These are phyloP conservation scores for Anneissia japonica DNA, from an alignment of 35 echinoderm and acorn worm species.

Conservation along the genomic window DNA sequence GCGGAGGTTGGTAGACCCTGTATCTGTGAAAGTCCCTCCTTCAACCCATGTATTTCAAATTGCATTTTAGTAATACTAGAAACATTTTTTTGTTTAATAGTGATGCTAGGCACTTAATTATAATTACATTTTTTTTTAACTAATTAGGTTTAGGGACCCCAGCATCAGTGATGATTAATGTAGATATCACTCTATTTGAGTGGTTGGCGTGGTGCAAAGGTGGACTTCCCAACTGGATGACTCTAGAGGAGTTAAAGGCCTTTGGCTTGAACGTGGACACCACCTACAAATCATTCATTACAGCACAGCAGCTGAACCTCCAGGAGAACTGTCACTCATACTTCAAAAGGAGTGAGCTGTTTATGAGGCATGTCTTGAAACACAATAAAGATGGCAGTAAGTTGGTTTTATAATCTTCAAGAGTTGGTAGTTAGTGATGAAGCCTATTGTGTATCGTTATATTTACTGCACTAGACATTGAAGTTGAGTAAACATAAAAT, in stretches of 20 bases:
- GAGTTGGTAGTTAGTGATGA: no score
- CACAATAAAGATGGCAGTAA: conserved; percentile 75
- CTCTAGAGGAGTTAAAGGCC: conserved; percentile 53
- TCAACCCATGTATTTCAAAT: no score
- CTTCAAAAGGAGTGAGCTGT: conserved; percentile 74
- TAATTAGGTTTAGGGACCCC: conserved; percentile 68
- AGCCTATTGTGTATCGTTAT: no score
- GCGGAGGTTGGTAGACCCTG: no score
- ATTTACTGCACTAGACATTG: no score
- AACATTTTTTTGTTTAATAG: no score
- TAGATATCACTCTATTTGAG: conserved; percentile 82
- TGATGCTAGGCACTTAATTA: no score
- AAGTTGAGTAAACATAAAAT: no score
- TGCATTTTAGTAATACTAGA: no score
- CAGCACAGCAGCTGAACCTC: conserved; percentile 44
- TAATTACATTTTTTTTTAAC: conserved; percentile 9
- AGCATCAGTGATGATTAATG: conserved; percentile 49
- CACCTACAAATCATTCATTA: conserved; percentile 67
- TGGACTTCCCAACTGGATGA: conserved; percentile 79
- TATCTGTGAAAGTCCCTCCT: no score
- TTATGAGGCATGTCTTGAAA: conserved; percentile 64
- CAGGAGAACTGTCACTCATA: conserved; percentile 83
- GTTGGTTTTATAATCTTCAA: not conserved
- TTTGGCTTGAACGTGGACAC: conserved; percentile 63
- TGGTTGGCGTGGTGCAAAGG: conserved; percentile 95